Evolutionary conservation across 2,113 vertebrate genomes (phyloP).

Genomic region (Micromys minutus): DNA sequence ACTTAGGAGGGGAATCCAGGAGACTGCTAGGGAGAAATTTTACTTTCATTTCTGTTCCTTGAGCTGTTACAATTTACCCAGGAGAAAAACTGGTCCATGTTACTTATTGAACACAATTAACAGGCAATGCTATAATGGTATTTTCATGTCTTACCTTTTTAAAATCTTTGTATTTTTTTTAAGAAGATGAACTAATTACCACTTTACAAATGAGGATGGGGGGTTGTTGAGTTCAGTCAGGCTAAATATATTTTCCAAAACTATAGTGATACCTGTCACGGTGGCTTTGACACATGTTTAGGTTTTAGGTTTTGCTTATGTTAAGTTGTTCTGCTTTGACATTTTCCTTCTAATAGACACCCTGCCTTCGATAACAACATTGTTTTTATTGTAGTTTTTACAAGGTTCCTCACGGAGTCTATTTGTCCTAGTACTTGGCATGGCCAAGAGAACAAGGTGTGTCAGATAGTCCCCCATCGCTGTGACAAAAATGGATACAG

Average conservation of each 20-base stretch:
- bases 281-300: neutral
- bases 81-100: neutral
- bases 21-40: neutral
- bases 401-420: neutral
- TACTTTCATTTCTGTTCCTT: conserved; percentile 17
- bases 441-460: neutral
- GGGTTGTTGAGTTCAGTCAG: neutral
- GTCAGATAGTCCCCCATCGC: neutral
- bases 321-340: neutral
- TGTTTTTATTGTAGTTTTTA: neutral
- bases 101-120: neutral
- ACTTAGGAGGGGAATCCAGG: neutral
- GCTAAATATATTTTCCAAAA: neutral
- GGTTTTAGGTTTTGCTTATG: neutral
- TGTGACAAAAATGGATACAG: neutral
- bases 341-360: neutral
- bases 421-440: neutral
- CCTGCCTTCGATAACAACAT: neutral
- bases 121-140: neutral
- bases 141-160: neutral
- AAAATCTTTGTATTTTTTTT: neutral
- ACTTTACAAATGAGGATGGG: neutral
- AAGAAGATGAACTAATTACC: neutral
- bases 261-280: neutral
- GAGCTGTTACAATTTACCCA: neutral